Base-by-base conservation (phyloP, 1,140 invertebrate genomes). In the Drosophila burlai region DNA sequence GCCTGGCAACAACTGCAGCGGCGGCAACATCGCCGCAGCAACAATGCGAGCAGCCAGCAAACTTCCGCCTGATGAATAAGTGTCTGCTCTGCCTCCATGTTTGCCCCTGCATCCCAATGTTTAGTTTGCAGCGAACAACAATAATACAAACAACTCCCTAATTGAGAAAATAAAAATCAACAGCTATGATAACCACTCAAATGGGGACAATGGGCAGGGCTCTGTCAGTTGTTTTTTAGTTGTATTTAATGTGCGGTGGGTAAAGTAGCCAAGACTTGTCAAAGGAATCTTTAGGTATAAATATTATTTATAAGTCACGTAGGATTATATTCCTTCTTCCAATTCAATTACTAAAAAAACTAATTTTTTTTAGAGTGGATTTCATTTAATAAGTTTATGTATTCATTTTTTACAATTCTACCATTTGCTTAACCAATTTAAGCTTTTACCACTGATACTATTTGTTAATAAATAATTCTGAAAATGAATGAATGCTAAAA, bases 41-140 rank as follows among this genome's bases (percentile, higher is more conserved):
- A 83, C 72, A 74, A 66, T 78, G 68, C 54, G 50, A 68, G 64
- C 76, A 68, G 78, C 82, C 67, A 81, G 80, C 77, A 89, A 87
- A 87, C 84, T 87, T 87, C 83, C 83, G 83, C 73, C 77, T 87
- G 83, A 87, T 87, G 83, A 87, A 87, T 87, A 87, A 87, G 83
- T 87, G 83, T 87, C 83, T 83, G 67, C 59, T 34, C 55, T 64
- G 67, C 49, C 45, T 43, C 38, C 68, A 42, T 76, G 52, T 86
- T 46, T 81, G 75, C 54, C 16, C n/a, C 63, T 38, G 15, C 38
- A 42, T 31, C 57, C 24, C 36, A 21, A 40, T 80, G 77, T 78
- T 81, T 89, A 87, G 83, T 89, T 83, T 77, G 68, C 18, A 57
- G 66, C 21, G 16, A 31, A 59, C 74, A 76, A 50, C 36, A 77